Percentiles rank a stretch among this genome's conserved stretches.
These are phyloP conservation scores for Pharmacophagus antenor DNA, from an alignment of 2,888 invertebrate genomes.

Conservation along the genomic window DNA sequence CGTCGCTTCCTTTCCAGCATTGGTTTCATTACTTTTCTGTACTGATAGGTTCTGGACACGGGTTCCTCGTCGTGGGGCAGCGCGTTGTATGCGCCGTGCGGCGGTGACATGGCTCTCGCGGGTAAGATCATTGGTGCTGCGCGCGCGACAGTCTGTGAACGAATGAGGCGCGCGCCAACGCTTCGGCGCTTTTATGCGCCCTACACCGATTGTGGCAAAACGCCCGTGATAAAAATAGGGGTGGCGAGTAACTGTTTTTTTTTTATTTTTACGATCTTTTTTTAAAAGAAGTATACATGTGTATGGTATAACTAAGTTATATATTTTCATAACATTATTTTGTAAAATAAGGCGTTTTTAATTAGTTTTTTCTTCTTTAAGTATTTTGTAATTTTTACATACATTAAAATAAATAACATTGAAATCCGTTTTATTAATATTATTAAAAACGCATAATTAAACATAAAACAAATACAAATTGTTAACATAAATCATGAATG, in stretches of 20 bases:
- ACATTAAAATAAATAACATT: too few species aligned
- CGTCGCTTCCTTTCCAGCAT: constrained; percentile 92
- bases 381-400: too few species aligned
- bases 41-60: constrained; percentile 94
- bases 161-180: constrained; percentile 75
- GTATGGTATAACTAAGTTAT: too few species aligned
- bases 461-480: too few species aligned
- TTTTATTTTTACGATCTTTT: not conserved
- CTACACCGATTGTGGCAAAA: constrained; percentile 78
- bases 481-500: too few species aligned
- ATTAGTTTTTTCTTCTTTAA: too few species aligned
- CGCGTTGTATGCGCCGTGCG: constrained; percentile 76
- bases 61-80: constrained; percentile 79
- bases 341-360: too few species aligned
- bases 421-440: too few species aligned
- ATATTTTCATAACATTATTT: too few species aligned
- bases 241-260: constrained; percentile 45
- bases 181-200: constrained; percentile 71
- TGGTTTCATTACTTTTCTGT: constrained; percentile 96
- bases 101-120: constrained; percentile 75
- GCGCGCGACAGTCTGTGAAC: constrained; percentile 72
- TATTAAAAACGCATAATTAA: too few species aligned
- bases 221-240: constrained; percentile 79
- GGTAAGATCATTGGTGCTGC: constrained; percentile 73
- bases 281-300: too few species aligned